These are phyloP conservation scores for Drosophila mauritiana DNA, from an alignment of 1,140 invertebrate species.

Conservation along the genomic window DNA sequence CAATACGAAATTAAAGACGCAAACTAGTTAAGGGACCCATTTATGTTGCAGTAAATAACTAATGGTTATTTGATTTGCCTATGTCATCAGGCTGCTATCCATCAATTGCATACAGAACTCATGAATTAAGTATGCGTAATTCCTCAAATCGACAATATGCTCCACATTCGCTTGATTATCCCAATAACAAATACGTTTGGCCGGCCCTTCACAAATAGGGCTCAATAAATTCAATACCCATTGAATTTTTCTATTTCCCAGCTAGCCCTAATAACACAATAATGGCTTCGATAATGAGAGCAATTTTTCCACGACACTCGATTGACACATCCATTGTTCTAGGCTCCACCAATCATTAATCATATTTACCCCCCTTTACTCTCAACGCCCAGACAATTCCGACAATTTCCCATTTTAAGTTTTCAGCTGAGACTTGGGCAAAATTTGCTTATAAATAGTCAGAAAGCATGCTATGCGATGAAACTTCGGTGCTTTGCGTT, in stretches of 20 bases:
- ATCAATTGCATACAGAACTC: constrained; percentile 13
- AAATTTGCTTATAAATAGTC: constrained; percentile 35
- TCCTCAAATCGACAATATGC: constrained; percentile 23
- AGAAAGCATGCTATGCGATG: constrained; percentile 31
- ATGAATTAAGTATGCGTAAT: constrained; percentile 26
- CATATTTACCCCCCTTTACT: constrained; percentile 32
- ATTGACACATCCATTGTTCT: constrained; percentile 59
- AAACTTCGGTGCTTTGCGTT: constrained; percentile 21
- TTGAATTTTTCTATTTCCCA: constrained; percentile 26
- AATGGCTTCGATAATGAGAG: constrained; percentile 53
- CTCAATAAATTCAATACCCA: constrained; percentile 53
- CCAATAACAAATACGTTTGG: constrained; percentile 17
- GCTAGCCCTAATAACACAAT: constrained; percentile 32
- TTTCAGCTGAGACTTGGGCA: constrained; percentile 21
- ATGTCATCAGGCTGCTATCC: constrained; percentile 15
- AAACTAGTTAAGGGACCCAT: too few relatives aligned
- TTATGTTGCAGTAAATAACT: not conserved
- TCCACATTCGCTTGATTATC: constrained; percentile 17
- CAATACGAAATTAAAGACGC: not conserved
- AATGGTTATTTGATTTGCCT: constrained; percentile 6
- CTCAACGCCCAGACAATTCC: constrained; percentile 7
- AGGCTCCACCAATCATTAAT: constrained; percentile 41
- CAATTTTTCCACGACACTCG: constrained; percentile 51
- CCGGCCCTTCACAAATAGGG: constrained; percentile 28
- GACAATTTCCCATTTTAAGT: constrained; percentile 46